A percentile compares a stretch with the other conserved stretches of the same genome.
These are phyloP conservation scores for Stegostoma tigrinum DNA, from an alignment of 2,113 vertebrate genomes.

Conservation along the genomic window DNA sequence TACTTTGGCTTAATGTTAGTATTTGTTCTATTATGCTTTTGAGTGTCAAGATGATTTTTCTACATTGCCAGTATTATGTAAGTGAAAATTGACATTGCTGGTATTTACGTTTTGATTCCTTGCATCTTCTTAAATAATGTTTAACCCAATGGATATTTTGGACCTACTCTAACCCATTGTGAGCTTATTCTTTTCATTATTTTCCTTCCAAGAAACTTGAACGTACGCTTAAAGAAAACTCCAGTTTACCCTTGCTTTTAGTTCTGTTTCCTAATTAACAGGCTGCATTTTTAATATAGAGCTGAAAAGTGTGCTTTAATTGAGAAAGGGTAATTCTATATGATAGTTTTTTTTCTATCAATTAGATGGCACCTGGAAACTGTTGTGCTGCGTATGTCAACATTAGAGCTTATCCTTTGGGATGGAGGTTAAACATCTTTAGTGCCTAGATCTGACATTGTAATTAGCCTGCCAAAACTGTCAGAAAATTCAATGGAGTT, in stretches of 20 bases:
- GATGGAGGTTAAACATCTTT: neutral
- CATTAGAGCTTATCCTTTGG: neutral
- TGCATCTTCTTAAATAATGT: neutral
- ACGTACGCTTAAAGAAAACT: neutral
- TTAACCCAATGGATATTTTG: neutral
- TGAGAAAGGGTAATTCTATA: neutral
- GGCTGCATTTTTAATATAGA: neutral
- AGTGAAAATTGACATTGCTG: neutral
- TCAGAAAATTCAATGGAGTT: neutral
- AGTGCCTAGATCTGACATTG: neutral
- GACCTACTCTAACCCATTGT: neutral
- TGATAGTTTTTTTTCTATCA: neutral
- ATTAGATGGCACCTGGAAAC: neutral
- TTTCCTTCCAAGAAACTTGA: neutral
- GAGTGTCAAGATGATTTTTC: neutral
- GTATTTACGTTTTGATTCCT: neutral
- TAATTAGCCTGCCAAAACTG: neutral
- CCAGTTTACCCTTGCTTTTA: neutral
- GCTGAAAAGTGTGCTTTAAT: neutral
- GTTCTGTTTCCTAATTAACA: neutral
- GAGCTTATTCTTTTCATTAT: neutral
- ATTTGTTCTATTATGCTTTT: neutral
- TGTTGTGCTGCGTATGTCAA: neutral
- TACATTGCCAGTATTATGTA: neutral
- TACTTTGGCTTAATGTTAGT: neutral